Conservation (phyloP, 2,888 invertebrate genomes). For the Thumatha senex region DNA sequence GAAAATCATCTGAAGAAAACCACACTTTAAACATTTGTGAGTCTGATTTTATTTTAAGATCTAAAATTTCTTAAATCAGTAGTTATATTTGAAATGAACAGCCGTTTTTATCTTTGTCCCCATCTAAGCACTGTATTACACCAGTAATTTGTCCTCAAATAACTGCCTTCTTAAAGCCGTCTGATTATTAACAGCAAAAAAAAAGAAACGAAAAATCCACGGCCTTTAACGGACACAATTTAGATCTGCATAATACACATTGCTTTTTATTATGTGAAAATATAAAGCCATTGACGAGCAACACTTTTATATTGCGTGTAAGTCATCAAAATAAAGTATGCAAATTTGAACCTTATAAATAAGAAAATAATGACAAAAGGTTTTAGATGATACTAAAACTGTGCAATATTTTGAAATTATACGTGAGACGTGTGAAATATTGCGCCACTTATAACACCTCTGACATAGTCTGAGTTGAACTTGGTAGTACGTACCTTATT, state of each 20-base stretch:
- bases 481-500: conserved; percentile 52
- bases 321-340: conserved; percentile 26
- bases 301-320: conserved; percentile 35
- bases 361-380: conserved; percentile 11
- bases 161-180: conserved; percentile 27
- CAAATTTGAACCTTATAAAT: conserved; percentile 15
- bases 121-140: conserved; percentile 25
- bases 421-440: conserved; percentile 54
- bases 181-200: conserved; percentile 16
- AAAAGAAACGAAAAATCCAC: conserved; percentile 25
- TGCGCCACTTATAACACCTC: conserved; percentile 54
- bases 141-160: conserved; percentile 17
- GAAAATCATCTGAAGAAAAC: no score
- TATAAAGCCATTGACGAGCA: conserved; percentile 23
- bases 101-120: conserved; percentile 17
- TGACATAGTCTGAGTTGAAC: conserved; percentile 61
- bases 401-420: conserved; percentile 28
- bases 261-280: conserved; percentile 52
- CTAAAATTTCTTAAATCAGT: not conserved
- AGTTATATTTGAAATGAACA: not conserved
- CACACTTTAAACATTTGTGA: not conserved
- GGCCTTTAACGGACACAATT: conserved; percentile 40
- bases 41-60: not conserved
- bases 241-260: conserved; percentile 42
- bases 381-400: conserved; percentile 24